Evolutionary conservation across 2,113 vertebrate species (phyloP).

Genomic region (Stegastes partitus): DNA sequence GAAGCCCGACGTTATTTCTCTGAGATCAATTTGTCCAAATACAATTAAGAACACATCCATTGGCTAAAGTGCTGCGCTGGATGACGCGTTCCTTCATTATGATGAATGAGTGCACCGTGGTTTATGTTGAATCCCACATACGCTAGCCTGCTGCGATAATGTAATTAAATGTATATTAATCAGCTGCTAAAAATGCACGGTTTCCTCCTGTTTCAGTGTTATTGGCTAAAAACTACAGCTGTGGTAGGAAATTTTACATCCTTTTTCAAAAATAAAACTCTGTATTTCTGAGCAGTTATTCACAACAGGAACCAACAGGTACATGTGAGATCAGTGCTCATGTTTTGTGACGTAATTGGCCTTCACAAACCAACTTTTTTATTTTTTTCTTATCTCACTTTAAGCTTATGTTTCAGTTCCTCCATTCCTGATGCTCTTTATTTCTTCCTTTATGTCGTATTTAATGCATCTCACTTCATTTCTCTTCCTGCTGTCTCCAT

Average conservation of each 20-base stretch:
- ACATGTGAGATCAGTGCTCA: no score
- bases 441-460: slow-evolving; percentile 33
- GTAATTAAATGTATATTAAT: not conserved
- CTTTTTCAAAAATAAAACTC: not conserved
- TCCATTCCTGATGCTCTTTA: not conserved
- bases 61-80: not conserved
- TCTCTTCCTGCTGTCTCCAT: slow-evolving; percentile 17
- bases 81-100: not conserved
- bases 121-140: not conserved
- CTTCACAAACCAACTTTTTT: no score
- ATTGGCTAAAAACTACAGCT: not conserved
- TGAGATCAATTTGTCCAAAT: not conserved
- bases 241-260: not conserved
- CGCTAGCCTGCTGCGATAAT: not conserved
- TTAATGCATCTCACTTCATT: slow-evolving; percentile 42
- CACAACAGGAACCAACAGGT: no score
- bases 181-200: not conserved
- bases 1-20: not conserved
- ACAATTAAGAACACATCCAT: not conserved
- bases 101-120: not conserved
- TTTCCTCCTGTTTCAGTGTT: not conserved
- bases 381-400: slow-evolving; percentile 8
- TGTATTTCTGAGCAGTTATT: no score
- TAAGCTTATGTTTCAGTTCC: slow-evolving; percentile 13
- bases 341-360: no score